Evolutionary conservation across 1,140 invertebrate genomes (phyloP).

Genomic region (Diorhabda sublineata): DNA sequence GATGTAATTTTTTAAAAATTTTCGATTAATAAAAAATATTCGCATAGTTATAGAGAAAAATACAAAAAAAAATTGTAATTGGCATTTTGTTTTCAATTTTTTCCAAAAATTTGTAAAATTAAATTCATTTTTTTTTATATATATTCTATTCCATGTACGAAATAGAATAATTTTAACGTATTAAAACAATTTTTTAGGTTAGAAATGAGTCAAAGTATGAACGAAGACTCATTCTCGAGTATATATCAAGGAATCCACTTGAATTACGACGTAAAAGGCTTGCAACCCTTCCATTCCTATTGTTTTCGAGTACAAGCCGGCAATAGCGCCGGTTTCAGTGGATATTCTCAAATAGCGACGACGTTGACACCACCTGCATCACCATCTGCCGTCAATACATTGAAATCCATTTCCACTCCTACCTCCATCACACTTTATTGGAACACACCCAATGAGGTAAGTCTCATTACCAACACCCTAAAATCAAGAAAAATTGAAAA

Average conservation of each 20-base stretch:
- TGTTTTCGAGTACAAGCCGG: constrained; percentile 56
- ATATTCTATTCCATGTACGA: too few relatives aligned
- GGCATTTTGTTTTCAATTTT: too few relatives aligned
- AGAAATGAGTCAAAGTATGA: constrained; percentile 58
- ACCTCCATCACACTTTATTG: constrained; percentile 66
- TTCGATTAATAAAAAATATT: too few relatives aligned
- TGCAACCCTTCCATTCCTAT: constrained; percentile 73
- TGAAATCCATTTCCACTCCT: constrained; percentile 59
- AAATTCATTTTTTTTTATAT: too few relatives aligned
- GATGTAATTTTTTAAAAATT: too few relatives aligned
- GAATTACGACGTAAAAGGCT: constrained; percentile 60
- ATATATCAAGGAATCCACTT: constrained; percentile 57
- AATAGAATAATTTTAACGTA: too few relatives aligned
- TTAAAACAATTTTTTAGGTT: constrained; percentile 47
- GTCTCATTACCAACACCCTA: not conserved
- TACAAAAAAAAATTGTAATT: too few relatives aligned
- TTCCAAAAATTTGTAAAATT: too few relatives aligned
- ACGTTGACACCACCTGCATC: constrained; percentile 67
- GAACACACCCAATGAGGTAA: constrained; percentile 57
- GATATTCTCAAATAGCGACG: constrained; percentile 62
- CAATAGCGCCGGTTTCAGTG: constrained; percentile 48
- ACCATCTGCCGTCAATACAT: constrained; percentile 62
- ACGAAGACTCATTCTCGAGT: constrained; percentile 47
- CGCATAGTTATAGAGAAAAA: too few relatives aligned
- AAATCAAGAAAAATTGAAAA: not conserved